Conservation (phyloP, 1,140 invertebrate genomes). For the Paraescarpia echinospica region DNA sequence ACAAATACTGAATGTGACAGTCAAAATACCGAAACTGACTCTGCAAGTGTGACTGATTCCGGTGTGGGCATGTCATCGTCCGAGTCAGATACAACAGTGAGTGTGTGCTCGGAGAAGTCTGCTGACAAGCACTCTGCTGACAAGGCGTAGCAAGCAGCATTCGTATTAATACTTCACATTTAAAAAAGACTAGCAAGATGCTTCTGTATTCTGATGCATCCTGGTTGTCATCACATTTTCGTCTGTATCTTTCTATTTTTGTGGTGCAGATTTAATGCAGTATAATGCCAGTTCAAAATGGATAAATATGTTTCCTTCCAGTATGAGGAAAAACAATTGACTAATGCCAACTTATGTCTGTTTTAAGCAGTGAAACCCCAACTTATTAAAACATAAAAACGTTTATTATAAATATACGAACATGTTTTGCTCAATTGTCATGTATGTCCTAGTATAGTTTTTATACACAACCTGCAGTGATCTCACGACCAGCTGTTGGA, state of each 20-base stretch:
- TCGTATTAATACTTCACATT: not conserved
- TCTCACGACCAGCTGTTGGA: not conserved
- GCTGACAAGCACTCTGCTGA: not conserved
- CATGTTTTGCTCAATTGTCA: not conserved
- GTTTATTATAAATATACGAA: not conserved
- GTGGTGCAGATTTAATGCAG: not conserved
- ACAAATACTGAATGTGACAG: not conserved
- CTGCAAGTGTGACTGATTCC: not conserved
- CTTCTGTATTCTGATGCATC: not conserved
- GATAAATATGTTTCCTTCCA: not conserved
- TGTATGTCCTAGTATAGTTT: not conserved
- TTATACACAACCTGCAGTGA: no score
- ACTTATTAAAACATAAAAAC: not conserved
- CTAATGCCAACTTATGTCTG: not conserved
- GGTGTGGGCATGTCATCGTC: not conserved
- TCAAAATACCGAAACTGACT: not conserved
- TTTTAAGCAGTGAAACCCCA: not conserved
- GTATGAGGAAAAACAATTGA: no score
- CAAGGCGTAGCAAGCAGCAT: not conserved
- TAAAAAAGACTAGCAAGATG: not conserved
- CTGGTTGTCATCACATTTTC: not conserved
- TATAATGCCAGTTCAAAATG: not conserved
- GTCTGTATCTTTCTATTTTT: not conserved
- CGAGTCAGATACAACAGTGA: not conserved
- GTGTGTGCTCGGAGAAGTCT: not conserved